phyloP scores from a whole-genome alignment of 2,888 invertebrate species.

The Ectobius pallidus region DNA sequence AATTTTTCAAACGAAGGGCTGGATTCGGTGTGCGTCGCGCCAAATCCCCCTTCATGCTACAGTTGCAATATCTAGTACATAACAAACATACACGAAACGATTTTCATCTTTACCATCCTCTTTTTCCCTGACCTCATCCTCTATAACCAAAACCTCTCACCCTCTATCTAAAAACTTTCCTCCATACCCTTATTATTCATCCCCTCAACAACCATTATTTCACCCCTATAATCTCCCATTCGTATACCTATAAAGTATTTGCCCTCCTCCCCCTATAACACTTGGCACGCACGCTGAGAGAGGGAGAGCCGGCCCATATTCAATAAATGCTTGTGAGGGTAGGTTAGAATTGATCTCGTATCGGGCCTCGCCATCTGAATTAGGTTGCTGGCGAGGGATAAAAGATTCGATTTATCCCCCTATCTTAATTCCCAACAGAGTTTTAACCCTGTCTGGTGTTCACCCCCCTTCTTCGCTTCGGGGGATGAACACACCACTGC shows the following conservation, averaged over 20 bases:
- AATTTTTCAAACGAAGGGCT: no score
- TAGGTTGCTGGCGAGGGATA: constrained; percentile 24
- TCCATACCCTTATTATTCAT: constrained; percentile 36
- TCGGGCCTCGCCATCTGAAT: constrained; percentile 24
- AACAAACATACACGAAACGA: constrained; percentile 14
- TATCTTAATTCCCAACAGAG: constrained; percentile 40
- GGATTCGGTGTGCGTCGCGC: no score
- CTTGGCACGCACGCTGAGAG: background rate
- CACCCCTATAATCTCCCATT: constrained; percentile 39
- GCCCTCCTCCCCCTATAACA: background rate
- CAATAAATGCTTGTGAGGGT: constrained; percentile 31
- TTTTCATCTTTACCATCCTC: background rate
- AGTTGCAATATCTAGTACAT: background rate
- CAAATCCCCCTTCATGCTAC: no score
- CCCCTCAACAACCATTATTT: constrained; percentile 38
- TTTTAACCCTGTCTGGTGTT: constrained; percentile 22
- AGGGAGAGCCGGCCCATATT: constrained; percentile 30
- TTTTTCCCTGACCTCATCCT: background rate
- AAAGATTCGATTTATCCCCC: constrained; percentile 31
- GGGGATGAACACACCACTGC: constrained; percentile 36
- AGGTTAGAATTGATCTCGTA: constrained; percentile 25
- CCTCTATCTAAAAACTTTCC: constrained; percentile 23
- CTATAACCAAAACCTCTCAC: constrained; percentile 7
- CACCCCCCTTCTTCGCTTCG: no score
- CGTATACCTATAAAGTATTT: constrained; percentile 6